Percentiles rank a stretch among this genome's conserved stretches.
Evolutionary conservation across 2,113 vertebrate species (phyloP).

Genomic region (Psettodes erumei): DNA sequence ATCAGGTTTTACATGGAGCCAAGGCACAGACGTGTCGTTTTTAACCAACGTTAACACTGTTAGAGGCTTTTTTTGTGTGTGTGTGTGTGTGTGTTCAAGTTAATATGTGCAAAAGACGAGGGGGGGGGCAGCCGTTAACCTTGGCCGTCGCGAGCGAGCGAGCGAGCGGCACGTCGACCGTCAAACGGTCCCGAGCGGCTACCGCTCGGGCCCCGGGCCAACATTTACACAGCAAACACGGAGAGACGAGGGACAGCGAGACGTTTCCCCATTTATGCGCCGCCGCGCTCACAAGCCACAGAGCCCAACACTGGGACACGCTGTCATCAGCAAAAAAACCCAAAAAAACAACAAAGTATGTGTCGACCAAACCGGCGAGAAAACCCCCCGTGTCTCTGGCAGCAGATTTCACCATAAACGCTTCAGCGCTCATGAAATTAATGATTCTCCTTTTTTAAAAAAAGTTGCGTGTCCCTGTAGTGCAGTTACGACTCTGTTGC

Average conservation of each 20-base stretch:
- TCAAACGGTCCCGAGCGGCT: constrained; percentile 49
- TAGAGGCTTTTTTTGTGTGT: constrained; percentile 57
- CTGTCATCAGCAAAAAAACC: constrained; percentile 21
- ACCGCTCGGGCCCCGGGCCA: constrained; percentile 46
- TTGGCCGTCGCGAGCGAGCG: too few relatives aligned
- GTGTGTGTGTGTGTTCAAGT: constrained; percentile 48
- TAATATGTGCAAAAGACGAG: constrained; percentile 58
- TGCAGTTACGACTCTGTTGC: constrained; percentile 35
- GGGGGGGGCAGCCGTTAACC: too few relatives aligned
- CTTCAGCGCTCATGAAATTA: constrained; percentile 4
- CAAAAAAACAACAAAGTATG: not conserved
- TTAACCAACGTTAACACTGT: too few relatives aligned
- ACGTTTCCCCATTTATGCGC: constrained; percentile 22
- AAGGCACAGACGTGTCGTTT: too few relatives aligned
- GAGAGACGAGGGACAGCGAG: constrained; percentile 13
- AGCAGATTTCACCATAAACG: constrained; percentile 19
- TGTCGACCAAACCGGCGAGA: constrained; percentile 6
- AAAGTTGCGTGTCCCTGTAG: too few relatives aligned
- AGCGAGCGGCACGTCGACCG: too few relatives aligned
- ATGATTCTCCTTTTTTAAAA: not conserved
- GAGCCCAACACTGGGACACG: not conserved
- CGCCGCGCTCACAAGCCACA: constrained; percentile 12
- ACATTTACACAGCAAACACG: constrained; percentile 76
- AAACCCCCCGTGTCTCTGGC: not conserved
- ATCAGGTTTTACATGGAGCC: too few relatives aligned